These are phyloP conservation scores for Cherax destructor DNA, from an alignment of 1,140 invertebrate genomes.

Conservation along the genomic window DNA sequence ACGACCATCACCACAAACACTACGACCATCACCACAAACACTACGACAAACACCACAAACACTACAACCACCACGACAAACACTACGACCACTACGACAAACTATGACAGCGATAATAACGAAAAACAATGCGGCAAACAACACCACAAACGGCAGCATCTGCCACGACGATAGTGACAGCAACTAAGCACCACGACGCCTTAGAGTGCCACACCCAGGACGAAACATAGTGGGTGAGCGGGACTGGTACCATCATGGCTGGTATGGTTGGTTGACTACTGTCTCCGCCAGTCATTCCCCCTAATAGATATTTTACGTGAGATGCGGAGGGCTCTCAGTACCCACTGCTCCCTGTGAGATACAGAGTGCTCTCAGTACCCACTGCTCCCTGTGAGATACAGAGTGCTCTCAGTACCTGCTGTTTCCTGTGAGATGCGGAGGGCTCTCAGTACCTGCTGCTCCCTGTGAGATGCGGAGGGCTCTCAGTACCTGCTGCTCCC, in stretches of 20 bases:
- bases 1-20: too few relatives aligned
- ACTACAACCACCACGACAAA: neutral
- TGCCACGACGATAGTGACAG: too few relatives aligned
- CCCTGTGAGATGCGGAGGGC: neutral
- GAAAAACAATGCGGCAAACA: too few relatives aligned
- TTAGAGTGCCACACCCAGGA: neutral
- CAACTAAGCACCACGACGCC: neutral
- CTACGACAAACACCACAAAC: neutral
- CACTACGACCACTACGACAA: too few relatives aligned
- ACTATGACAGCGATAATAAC: too few relatives aligned
- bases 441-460: neutral
- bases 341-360: neutral
- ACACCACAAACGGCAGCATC: too few relatives aligned
- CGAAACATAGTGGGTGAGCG: neutral
- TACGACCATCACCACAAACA: too few relatives aligned
- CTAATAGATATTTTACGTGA: constrained; percentile 57
- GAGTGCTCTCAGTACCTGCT: neutral
- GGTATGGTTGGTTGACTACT: constrained; percentile 30
- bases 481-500: neutral
- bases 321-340: neutral
- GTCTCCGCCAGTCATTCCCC: constrained; percentile 38
- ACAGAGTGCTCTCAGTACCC: neutral
- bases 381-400: neutral
- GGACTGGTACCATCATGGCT: neutral
- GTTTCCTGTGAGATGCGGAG: neutral